Conservation (phyloP, 1,140 invertebrate genomes). For the Monomorium pharaonis region DNA sequence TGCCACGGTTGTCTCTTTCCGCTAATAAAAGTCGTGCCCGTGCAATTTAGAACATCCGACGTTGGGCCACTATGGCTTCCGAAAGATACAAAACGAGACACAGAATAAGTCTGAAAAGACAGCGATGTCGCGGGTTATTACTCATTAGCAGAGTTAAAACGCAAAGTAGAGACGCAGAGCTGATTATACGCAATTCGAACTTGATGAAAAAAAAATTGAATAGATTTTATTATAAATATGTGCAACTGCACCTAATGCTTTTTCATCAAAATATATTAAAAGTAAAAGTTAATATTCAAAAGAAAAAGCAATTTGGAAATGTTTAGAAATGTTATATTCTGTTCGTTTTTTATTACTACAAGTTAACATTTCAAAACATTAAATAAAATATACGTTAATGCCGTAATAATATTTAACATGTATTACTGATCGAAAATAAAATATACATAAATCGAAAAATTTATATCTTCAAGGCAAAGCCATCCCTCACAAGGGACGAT, state of each 20-base stretch:
- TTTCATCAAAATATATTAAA: not conserved
- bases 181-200: not conserved
- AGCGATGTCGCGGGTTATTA: constrained; percentile 61
- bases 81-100: constrained; percentile 64
- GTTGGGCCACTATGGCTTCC: constrained; percentile 63
- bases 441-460: not conserved
- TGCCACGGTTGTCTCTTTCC: constrained; percentile 82
- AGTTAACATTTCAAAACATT: not conserved
- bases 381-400: not conserved
- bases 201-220: not conserved
- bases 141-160: constrained; percentile 60
- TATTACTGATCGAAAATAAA: not conserved
- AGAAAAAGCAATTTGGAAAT: not conserved
- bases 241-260: not conserved
- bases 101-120: constrained; percentile 38
- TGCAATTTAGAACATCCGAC: constrained; percentile 77
- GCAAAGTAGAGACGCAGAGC: not conserved
- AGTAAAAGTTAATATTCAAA: not conserved
- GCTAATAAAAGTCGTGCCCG: constrained; percentile 80
- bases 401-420: not conserved
- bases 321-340: not conserved
- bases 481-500: not conserved
- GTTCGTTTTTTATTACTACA: not conserved
- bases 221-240: not conserved
- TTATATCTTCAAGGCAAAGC: not conserved